phyloP scores from a whole-genome alignment of 2,888 invertebrate species.

The Caenorhabditis macrosperma region DNA sequence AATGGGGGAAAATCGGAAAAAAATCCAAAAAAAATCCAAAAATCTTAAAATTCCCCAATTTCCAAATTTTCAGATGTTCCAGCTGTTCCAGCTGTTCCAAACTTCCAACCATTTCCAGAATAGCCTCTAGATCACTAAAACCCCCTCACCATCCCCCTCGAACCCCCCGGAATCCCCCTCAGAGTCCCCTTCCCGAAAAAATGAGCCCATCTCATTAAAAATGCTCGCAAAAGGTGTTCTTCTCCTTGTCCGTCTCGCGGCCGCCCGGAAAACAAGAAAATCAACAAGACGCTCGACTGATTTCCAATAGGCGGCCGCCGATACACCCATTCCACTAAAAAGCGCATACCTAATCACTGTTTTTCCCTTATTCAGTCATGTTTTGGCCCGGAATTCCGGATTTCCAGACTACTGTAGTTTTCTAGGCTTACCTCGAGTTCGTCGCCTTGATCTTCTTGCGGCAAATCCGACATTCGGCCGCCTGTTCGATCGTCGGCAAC shows the following conservation, averaged over 20 bases:
- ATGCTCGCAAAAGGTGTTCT: constrained; percentile 6
- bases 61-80: too few relatives aligned
- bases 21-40: too few relatives aligned
- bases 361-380: too few relatives aligned
- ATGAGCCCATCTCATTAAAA: background rate
- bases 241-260: background rate
- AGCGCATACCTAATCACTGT: constrained; percentile 38
- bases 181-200: too few relatives aligned
- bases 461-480: constrained; percentile 77
- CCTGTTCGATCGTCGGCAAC: constrained; percentile 75
- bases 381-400: too few relatives aligned
- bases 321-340: background rate
- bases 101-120: too few relatives aligned
- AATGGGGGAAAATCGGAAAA: too few relatives aligned
- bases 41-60: too few relatives aligned
- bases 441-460: constrained; percentile 79
- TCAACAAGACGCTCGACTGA: constrained; percentile 38
- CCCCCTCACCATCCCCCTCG: too few relatives aligned
- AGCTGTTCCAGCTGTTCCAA: too few relatives aligned
- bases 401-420: constrained; percentile 36
- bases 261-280: constrained; percentile 5
- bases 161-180: too few relatives aligned
- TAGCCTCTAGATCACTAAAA: too few relatives aligned
- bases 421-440: constrained; percentile 79
- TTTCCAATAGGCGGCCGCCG: constrained; percentile 14